Conservation (phyloP, 2,888 invertebrate species). For the Atethmia centrago region DNA sequence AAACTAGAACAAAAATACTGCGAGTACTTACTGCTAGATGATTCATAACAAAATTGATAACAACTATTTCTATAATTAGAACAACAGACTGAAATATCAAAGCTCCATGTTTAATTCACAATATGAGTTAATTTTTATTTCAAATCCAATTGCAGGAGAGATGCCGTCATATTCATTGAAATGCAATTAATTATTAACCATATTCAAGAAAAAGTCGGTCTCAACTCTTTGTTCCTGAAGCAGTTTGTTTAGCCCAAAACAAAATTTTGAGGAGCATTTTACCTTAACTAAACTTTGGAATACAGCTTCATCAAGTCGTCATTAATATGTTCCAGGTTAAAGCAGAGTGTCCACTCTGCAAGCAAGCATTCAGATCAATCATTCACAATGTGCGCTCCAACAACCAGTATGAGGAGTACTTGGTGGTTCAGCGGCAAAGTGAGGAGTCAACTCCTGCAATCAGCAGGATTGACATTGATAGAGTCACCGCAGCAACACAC, state of each 20-base stretch:
- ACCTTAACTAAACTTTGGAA: background rate
- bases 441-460: slow-evolving; percentile 68
- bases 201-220: background rate
- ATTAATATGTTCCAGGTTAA: slow-evolving; percentile 92
- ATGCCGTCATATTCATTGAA: background rate
- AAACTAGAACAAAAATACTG: background rate
- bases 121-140: slow-evolving; percentile 4
- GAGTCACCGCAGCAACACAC: slow-evolving; percentile 77
- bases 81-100: slow-evolving; percentile 12
- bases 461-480: slow-evolving; percentile 80
- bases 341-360: slow-evolving; percentile 98
- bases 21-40: background rate
- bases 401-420: slow-evolving; percentile 96
- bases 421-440: slow-evolving; percentile 85
- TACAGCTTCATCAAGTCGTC: background rate
- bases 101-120: background rate
- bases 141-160: background rate
- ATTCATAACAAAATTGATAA: slow-evolving; percentile 24
- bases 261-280: background rate
- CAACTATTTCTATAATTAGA: slow-evolving; percentile 18
- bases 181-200: background rate
- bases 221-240: background rate
- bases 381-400: slow-evolving; percentile 97
- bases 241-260: background rate
- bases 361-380: slow-evolving; percentile 97